Percentiles rank a stretch among this genome's conserved stretches.
Conservation (phyloP, 2,797 vertebrate species). For the Australoheros facetus region DNA sequence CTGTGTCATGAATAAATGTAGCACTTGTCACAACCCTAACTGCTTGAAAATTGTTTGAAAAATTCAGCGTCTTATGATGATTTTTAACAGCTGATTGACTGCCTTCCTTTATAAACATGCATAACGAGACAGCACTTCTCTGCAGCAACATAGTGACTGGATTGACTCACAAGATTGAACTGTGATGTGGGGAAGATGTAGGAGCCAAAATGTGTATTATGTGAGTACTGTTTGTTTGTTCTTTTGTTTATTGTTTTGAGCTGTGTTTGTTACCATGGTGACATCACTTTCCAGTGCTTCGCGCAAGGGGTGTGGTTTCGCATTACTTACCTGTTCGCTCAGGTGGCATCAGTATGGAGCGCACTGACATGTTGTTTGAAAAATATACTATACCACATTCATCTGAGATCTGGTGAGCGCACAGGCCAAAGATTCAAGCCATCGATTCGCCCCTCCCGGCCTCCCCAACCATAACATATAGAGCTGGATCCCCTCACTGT, state of each 20-base stretch:
- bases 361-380: background rate
- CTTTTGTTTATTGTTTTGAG: background rate
- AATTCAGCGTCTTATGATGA: background rate
- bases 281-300: background rate
- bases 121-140: background rate
- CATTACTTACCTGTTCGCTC: background rate
- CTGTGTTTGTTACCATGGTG: background rate
- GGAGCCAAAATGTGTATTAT: background rate
- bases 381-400: too few relatives aligned
- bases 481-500: rapidly evolving
- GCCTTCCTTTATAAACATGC: background rate
- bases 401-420: background rate
- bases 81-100: background rate
- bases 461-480: background rate
- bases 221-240: background rate
- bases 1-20: too few relatives aligned
- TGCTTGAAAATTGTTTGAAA: background rate
- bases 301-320: background rate
- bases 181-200: background rate
- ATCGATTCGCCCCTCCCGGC: background rate
- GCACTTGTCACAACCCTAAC: background rate
- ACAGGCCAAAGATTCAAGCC: background rate
- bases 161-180: background rate
- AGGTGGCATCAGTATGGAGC: background rate
- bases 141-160: background rate